Evolutionary conservation across 2,113 vertebrate species (phyloP).

Genomic region (Peromyscus californicus): DNA sequence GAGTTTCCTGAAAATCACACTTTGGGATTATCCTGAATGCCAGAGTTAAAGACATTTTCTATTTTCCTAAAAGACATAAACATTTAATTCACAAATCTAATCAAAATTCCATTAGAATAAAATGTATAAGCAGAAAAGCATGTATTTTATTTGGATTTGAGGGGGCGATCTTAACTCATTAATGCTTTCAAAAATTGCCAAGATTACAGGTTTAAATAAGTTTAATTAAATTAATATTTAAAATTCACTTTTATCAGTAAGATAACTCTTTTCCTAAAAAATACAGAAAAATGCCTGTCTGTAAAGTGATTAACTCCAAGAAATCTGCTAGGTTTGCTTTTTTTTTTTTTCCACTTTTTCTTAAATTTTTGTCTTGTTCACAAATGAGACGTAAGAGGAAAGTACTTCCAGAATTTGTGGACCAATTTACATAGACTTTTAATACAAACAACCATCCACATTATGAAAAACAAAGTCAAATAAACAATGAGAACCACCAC

Average conservation of each 20-base stretch:
- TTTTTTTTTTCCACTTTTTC: neutral
- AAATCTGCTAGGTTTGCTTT: neutral
- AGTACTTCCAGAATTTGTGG: conserved; percentile 9
- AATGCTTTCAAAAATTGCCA: conserved; percentile 48
- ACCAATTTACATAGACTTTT: neutral
- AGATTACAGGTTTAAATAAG: conserved; percentile 4
- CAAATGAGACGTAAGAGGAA: conserved; percentile 3
- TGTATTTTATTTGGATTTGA: conserved; percentile 48
- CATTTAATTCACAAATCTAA: conserved; percentile 50
- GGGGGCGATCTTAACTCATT: neutral
- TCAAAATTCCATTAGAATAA: conserved; percentile 44
- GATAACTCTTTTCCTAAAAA: conserved; percentile 55
- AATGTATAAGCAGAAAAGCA: conserved; percentile 1
- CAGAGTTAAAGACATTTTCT: conserved; percentile 7
- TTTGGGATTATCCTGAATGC: conserved; percentile 38
- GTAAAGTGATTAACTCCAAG: conserved; percentile 39
- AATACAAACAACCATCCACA: conserved; percentile 4
- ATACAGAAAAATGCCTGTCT: conserved; percentile 17
- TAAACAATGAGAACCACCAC: neutral
- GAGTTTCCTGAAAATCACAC: neutral
- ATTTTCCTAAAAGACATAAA: conserved; percentile 21
- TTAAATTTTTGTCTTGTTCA: neutral
- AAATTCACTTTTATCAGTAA: conserved; percentile 40
- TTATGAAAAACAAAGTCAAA: conserved; percentile 28
- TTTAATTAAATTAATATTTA: conserved; percentile 41